These are phyloP conservation scores for Melanerpes aurifrons DNA, from an alignment of 2,113 vertebrate species.

Conservation along the genomic window DNA sequence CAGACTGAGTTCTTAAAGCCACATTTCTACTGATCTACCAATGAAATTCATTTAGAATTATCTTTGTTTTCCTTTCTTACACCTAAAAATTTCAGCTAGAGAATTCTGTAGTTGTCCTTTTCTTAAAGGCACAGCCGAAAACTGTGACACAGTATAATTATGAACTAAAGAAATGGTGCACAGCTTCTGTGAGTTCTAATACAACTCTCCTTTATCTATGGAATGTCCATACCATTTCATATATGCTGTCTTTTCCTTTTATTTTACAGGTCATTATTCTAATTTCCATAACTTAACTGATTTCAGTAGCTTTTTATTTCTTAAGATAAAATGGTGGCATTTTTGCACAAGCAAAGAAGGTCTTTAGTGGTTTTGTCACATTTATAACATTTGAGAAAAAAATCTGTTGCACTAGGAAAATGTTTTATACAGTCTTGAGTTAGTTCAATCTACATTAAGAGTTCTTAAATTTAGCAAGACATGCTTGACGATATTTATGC, in stretches of 20 bases:
- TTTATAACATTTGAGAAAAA: not conserved
- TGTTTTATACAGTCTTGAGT: not conserved
- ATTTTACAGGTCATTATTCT: not conserved
- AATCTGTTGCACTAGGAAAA: not conserved
- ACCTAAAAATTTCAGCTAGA: no score
- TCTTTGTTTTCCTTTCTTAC: no score
- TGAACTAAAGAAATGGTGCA: not conserved
- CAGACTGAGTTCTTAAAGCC: no score
- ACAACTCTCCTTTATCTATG: not conserved
- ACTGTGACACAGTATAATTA: not conserved
- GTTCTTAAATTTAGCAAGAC: not conserved
- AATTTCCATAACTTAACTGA: not conserved
- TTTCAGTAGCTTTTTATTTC: not conserved
- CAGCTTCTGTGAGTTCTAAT: not conserved
- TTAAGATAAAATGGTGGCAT: not conserved
- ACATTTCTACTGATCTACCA: no score
- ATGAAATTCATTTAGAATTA: no score
- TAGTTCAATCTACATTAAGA: not conserved
- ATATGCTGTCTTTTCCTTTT: not conserved
- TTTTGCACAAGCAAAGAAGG: not conserved
- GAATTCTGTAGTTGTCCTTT: no score
- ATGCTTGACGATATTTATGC: not conserved
- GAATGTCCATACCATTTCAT: not conserved
- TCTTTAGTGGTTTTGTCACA: not conserved
- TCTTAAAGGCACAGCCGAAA: no score